Conservation (phyloP, 2,888 invertebrate genomes). For the Ochropleura plecta region DNA sequence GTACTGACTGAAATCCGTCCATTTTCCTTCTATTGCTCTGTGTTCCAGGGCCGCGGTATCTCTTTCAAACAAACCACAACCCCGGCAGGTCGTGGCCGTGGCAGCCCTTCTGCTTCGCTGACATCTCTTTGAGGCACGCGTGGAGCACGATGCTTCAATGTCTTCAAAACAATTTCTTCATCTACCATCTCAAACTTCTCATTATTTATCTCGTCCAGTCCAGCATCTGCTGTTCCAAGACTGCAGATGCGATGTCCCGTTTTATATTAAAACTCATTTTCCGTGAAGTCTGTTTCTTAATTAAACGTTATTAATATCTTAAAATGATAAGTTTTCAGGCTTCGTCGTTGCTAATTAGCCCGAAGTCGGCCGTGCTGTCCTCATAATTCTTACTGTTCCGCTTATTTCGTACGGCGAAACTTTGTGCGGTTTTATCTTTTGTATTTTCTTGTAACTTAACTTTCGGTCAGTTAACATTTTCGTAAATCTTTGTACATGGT, state of each 20-base stretch:
- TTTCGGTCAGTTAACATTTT: constrained; percentile 42
- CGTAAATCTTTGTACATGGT: constrained; percentile 28
- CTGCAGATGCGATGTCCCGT: constrained; percentile 58
- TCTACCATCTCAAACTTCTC: constrained; percentile 7
- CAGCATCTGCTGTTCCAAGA: constrained; percentile 41
- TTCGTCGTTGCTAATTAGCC: constrained; percentile 66
- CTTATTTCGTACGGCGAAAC: constrained; percentile 54
- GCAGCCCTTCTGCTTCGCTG: too few species aligned
- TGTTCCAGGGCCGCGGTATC: too few species aligned
- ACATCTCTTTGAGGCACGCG: too few species aligned
- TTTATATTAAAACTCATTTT: constrained; percentile 66
- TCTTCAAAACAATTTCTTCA: constrained; percentile 8
- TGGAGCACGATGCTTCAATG: not conserved
- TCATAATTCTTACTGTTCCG: constrained; percentile 61
- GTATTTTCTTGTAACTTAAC: constrained; percentile 54
- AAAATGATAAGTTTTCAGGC: constrained; percentile 69
- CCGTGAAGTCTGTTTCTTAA: constrained; percentile 67
- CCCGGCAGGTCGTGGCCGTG: too few species aligned
- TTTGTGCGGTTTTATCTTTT: constrained; percentile 65
- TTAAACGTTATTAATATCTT: constrained; percentile 70
- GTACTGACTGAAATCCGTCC: too few species aligned
- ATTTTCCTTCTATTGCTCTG: too few species aligned
- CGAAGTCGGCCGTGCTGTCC: constrained; percentile 56
- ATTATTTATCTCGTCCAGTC: constrained; percentile 24
- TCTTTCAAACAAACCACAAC: too few species aligned